Conservation (phyloP, 2,113 vertebrate genomes). For the Aviceda subcristata region DNA sequence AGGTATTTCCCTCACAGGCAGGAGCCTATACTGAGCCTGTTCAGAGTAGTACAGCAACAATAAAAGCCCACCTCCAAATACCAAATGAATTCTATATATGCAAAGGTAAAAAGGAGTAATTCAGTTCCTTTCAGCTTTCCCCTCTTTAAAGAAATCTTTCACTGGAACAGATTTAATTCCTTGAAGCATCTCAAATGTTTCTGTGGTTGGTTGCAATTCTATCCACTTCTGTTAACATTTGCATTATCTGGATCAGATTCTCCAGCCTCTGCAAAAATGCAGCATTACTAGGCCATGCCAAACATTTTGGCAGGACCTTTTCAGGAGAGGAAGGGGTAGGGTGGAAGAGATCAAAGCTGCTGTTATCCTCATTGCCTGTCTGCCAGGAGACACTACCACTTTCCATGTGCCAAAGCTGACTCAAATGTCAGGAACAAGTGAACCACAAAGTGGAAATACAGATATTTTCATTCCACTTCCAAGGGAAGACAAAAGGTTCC, state of each 20-base stretch:
- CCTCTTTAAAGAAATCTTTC: neutral
- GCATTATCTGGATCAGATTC: neutral
- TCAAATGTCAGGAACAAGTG: neutral
- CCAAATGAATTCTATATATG: neutral
- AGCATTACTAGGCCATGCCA: neutral
- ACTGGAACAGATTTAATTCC: neutral
- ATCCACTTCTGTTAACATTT: neutral
- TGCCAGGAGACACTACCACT: neutral
- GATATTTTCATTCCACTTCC: neutral
- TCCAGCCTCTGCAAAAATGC: neutral
- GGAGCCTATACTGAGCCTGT: neutral
- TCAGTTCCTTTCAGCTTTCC: neutral
- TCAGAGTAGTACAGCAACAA: neutral
- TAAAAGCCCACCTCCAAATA: neutral
- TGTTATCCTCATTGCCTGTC: neutral
- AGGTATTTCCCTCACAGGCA: neutral
- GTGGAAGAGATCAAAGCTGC: neutral
- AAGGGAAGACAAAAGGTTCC: neutral
- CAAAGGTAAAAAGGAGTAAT: neutral
- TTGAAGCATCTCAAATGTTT: neutral
- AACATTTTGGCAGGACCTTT: neutral
- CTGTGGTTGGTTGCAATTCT: neutral
- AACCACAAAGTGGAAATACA: neutral
- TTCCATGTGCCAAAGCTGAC: conserved; percentile 1
- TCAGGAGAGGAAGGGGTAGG: neutral